These are phyloP conservation scores for Lasioglossum figueresi DNA, from an alignment of 2,888 invertebrate genomes.

Conservation along the genomic window DNA sequence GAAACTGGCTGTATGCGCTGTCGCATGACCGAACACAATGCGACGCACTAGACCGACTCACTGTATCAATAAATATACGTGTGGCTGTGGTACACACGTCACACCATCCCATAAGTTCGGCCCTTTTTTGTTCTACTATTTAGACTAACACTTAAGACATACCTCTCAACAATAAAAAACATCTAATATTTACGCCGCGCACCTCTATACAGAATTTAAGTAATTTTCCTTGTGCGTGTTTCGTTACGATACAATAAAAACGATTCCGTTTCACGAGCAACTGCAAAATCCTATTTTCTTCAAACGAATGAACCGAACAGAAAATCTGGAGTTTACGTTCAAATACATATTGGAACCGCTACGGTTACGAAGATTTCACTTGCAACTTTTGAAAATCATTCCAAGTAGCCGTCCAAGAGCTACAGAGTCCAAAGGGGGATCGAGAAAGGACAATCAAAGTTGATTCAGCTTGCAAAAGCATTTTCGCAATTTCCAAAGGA, in stretches of 20 bases:
- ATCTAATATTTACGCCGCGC: background rate
- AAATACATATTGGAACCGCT: too few relatives aligned
- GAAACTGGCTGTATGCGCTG: background rate
- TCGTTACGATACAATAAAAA: too few relatives aligned
- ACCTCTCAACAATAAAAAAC: background rate
- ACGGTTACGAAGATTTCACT: background rate
- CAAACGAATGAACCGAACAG: too few relatives aligned
- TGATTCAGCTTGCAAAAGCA: background rate
- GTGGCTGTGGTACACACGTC: background rate
- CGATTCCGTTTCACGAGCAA: too few relatives aligned
- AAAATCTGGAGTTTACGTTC: too few relatives aligned
- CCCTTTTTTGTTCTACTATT: background rate
- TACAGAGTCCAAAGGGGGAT: background rate
- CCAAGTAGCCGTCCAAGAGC: background rate
- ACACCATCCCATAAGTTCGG: background rate
- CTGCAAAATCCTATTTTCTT: too few relatives aligned
- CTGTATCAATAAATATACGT: constrained; percentile 8
- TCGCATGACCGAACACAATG: background rate
- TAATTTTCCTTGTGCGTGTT: too few relatives aligned
- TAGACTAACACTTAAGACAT: background rate
- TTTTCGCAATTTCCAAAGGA: background rate
- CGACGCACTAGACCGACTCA: background rate
- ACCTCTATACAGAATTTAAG: too few relatives aligned
- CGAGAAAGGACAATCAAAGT: background rate
- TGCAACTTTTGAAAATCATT: background rate